A percentile compares a stretch with the other conserved stretches of the same genome.
phyloP scores from a whole-genome alignment of 2,797 vertebrate genomes.

The Sebastes baramenuke region DNA sequence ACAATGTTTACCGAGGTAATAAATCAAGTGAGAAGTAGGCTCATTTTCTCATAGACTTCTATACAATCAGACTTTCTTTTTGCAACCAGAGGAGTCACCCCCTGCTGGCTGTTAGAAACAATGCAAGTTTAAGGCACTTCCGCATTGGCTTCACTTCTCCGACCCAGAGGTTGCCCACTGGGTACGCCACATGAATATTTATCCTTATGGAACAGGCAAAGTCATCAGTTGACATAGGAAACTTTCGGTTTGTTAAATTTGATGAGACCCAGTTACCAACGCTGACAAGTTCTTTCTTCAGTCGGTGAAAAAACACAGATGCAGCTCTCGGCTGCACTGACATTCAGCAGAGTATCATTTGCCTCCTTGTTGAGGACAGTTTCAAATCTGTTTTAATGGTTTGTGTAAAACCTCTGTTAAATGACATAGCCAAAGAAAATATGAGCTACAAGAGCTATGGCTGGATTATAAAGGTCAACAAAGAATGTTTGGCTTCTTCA shows the following conservation, averaged over 20 bases:
- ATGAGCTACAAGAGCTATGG: neutral
- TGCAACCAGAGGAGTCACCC: too few relatives aligned
- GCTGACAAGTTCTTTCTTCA: neutral
- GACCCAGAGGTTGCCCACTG: too few relatives aligned
- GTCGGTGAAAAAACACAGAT: neutral
- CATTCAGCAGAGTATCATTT: neutral
- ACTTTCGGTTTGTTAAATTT: neutral
- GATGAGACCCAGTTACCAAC: neutral
- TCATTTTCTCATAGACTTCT: too few relatives aligned
- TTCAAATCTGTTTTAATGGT: neutral
- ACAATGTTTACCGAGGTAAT: too few relatives aligned
- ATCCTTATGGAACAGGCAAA: neutral
- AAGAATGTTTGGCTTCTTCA: neutral
- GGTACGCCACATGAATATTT: neutral
- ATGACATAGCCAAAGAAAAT: conserved; percentile 1
- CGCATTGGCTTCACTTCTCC: too few relatives aligned
- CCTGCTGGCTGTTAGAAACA: too few relatives aligned
- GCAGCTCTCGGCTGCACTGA: neutral
- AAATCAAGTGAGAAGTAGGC: too few relatives aligned
- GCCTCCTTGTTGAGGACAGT: neutral
- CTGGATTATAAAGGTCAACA: neutral
- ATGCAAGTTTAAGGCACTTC: too few relatives aligned
- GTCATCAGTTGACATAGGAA: neutral
- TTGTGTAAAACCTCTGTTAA: neutral
- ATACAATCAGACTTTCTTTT: too few relatives aligned